phyloP scores from a whole-genome alignment of 2,888 invertebrate species.

The Cerceris ruficornis region DNA sequence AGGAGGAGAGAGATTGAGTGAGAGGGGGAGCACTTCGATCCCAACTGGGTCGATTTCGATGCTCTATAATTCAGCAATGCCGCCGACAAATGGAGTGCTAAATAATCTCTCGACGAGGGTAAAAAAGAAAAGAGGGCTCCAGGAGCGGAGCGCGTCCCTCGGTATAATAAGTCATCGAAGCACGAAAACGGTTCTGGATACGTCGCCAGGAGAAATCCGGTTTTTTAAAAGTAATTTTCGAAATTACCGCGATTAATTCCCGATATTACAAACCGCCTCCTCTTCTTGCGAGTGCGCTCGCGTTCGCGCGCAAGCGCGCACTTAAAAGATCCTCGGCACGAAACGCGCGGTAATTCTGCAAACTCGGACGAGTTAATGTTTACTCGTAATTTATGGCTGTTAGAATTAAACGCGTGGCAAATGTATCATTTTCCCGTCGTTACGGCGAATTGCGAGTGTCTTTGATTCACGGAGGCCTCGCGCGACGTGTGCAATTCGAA shows the following conservation, averaged over 20 bases:
- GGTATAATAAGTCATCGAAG: conserved; percentile 47
- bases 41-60: conserved; percentile 57
- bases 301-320: too few relatives aligned
- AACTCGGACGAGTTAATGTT: too few relatives aligned
- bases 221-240: conserved; percentile 34
- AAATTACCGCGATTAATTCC: conserved; percentile 45
- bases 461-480: neutral
- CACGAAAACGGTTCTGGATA: conserved; percentile 26
- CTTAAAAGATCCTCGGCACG: too few relatives aligned
- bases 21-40: conserved; percentile 24
- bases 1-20: neutral
- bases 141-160: conserved; percentile 21
- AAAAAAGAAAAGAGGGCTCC: conserved; percentile 42
- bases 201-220: conserved; percentile 27
- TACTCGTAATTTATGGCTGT: too few relatives aligned
- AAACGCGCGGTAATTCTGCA: too few relatives aligned
- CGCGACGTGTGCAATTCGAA: too few relatives aligned
- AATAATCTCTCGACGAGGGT: conserved; percentile 58
- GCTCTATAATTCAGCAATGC: conserved; percentile 62
- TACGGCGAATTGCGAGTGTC: neutral
- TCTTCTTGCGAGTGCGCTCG: too few relatives aligned
- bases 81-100: conserved; percentile 67
- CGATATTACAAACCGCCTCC: too few relatives aligned
- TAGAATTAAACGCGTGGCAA: too few relatives aligned
- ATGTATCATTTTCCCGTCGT: neutral